Evolutionary conservation across 1,140 invertebrate species (phyloP), one percentile per base, ranked within the genome.

Genomic region (Vanessa atalanta): DNA sequence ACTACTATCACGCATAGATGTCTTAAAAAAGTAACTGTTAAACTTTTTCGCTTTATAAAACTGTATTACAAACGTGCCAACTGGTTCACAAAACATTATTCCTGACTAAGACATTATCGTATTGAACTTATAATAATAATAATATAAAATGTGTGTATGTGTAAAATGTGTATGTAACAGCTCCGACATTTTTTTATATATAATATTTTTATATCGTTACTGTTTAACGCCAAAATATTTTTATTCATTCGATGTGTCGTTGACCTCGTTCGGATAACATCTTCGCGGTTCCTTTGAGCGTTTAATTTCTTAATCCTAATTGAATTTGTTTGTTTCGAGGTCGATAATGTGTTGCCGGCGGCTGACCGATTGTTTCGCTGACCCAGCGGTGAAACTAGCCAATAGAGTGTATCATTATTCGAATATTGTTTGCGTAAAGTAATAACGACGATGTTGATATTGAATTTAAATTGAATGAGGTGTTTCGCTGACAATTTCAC

Each of bases 261-360:
- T 80, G 86, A 86, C 85, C 86, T 74, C 74, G 79, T 79, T 86
- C 63, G 80, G 84, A 71, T 79, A 78, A 50, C 75, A 80, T 86
- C 82, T 81, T 51, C 77, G 82, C 89, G 88, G 88, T 81, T 79
- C 82, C 83, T 90, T 90, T 88, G 88, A 86, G 79, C 55, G 70
- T 83, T 89, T 87, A 88, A 91, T 88, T 90, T 90, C 89, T 91
- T 90, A 88, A 90, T 89, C 82, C 87, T 91, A 90, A 91, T 91
- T 91, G 88, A 89, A 86, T 91, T 90, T 91, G 85, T 90, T 90
- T 90, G 89, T 91, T 85, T 83, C 80, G 78, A 80, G 78, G 57
- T 65, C 75, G 87, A 91, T 89, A 89, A 85, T 83, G 81, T 75
- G 67, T 57, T n/a, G 81, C 83, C 71, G 65, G 77, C 47, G 75